A percentile compares a stretch with the other conserved stretches of the same genome.
phyloP scores from a whole-genome alignment of 2,797 vertebrate species.

The Sparus aurata region DNA sequence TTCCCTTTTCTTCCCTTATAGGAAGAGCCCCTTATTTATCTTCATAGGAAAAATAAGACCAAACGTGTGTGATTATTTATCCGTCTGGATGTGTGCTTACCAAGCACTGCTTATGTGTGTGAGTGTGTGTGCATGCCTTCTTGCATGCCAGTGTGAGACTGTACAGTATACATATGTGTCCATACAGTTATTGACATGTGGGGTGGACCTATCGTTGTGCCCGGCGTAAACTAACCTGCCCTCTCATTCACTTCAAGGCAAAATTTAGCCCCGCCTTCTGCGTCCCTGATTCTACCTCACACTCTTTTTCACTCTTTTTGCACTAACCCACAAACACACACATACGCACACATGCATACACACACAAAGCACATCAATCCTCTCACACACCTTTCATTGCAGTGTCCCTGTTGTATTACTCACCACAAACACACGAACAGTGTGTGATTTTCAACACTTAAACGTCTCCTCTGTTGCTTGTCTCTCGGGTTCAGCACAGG shows the following conservation, averaged over 20 bases:
- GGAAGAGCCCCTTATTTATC: constrained; percentile 86
- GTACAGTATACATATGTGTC: constrained; percentile 77
- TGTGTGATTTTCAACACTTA: constrained; percentile 73
- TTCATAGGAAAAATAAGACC: constrained; percentile 86
- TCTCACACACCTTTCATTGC: constrained; percentile 80
- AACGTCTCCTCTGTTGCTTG: constrained; percentile 71
- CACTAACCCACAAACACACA: constrained; percentile 72
- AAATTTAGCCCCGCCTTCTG: constrained; percentile 82
- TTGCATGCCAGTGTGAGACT: constrained; percentile 81
- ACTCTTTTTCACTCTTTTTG: constrained; percentile 78
- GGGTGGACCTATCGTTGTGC: constrained; percentile 80
- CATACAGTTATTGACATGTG: constrained; percentile 82
- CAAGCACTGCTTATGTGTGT: constrained; percentile 78
- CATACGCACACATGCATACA: constrained; percentile 20
- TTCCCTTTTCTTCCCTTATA: constrained; percentile 84
- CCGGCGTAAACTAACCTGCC: constrained; percentile 86
- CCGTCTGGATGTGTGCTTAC: constrained; percentile 80
- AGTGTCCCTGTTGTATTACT: constrained; percentile 80
- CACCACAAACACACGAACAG: constrained; percentile 71
- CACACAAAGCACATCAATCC: constrained; percentile 50
- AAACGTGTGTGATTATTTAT: constrained; percentile 81
- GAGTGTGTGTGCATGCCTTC: constrained; percentile 78
- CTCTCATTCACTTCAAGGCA: constrained; percentile 88
- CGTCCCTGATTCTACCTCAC: constrained; percentile 87
- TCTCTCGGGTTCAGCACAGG: constrained; percentile 68